Percentiles rank a stretch among this genome's conserved stretches.
Conservation (phyloP, 2,113 vertebrate genomes). For the Stegastes partitus region DNA sequence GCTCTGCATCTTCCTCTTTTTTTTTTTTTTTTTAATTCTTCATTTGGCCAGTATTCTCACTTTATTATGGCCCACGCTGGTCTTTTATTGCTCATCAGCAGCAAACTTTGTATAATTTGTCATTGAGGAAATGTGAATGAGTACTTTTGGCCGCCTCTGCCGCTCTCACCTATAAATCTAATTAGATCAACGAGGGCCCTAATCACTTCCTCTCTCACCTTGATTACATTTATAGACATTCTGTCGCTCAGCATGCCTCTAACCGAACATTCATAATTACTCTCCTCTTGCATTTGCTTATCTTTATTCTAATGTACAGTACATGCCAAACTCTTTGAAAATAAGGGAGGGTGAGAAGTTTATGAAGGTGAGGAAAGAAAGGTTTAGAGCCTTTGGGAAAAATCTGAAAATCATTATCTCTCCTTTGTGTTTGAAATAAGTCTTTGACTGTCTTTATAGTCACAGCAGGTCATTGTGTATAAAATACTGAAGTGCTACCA, state of each 20-base stretch:
- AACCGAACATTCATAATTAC: constrained; percentile 80
- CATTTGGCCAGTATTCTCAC: constrained; percentile 50
- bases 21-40: constrained; percentile 34
- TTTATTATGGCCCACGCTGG: constrained; percentile 62
- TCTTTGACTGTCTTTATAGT: constrained; percentile 26
- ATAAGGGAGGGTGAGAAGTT: constrained; percentile 35
- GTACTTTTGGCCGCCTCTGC: constrained; percentile 59
- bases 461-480: constrained; percentile 29
- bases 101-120: constrained; percentile 66
- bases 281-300: constrained; percentile 76
- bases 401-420: constrained; percentile 33
- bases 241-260: constrained; percentile 64
- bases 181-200: constrained; percentile 73
- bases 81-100: constrained; percentile 70
- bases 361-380: constrained; percentile 39
- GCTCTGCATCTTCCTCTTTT: constrained; percentile 24
- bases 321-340: constrained; percentile 29
- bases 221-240: constrained; percentile 83
- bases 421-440: constrained; percentile 42
- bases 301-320: constrained; percentile 67
- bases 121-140: constrained; percentile 61
- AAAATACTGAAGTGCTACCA: constrained; percentile 13
- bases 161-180: constrained; percentile 72
- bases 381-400: constrained; percentile 37
- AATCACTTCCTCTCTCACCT: constrained; percentile 74